A percentile compares a stretch with the other conserved stretches of the same genome.
These are phyloP conservation scores for Caenorhabditis macrosperma DNA, from an alignment of 2,888 invertebrate genomes.

Conservation along the genomic window DNA sequence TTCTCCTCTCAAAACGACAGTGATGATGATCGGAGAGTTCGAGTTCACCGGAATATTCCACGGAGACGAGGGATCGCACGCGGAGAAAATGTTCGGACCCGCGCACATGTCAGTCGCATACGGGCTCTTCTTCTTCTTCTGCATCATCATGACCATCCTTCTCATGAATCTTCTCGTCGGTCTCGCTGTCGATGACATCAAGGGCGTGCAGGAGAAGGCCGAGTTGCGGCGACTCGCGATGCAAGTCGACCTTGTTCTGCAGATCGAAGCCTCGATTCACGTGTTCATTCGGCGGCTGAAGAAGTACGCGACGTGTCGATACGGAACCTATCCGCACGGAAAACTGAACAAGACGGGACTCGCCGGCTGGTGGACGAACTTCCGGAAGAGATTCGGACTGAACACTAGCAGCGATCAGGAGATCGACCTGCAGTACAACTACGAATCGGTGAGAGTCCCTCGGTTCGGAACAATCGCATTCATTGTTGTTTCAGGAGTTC, in stretches of 20 bases:
- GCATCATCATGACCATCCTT: constrained; percentile 80
- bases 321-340: constrained; percentile 37
- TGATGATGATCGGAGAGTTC: constrained; percentile 81
- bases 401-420: constrained; percentile 33
- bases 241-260: constrained; percentile 69
- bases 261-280: constrained; percentile 63
- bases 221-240: constrained; percentile 81
- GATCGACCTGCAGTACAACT: constrained; percentile 6
- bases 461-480: not conserved
- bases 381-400: constrained; percentile 51
- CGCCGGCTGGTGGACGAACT: constrained; percentile 44
- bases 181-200: constrained; percentile 83
- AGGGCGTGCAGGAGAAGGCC: constrained; percentile 83
- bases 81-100: constrained; percentile 61
- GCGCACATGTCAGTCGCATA: constrained; percentile 78
- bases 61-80: constrained; percentile 63
- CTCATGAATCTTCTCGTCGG: constrained; percentile 82
- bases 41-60: constrained; percentile 80
- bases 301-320: constrained; percentile 42
- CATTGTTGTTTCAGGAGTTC: constrained; percentile 49
- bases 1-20: constrained; percentile 80
- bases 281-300: constrained; percentile 45
- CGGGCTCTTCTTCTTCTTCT: constrained; percentile 81
- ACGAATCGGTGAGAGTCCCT: constrained; percentile 39
- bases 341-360: constrained; percentile 24